Conservation (phyloP, 2,888 invertebrate species). For the Hirtodrosophila cameraria region DNA sequence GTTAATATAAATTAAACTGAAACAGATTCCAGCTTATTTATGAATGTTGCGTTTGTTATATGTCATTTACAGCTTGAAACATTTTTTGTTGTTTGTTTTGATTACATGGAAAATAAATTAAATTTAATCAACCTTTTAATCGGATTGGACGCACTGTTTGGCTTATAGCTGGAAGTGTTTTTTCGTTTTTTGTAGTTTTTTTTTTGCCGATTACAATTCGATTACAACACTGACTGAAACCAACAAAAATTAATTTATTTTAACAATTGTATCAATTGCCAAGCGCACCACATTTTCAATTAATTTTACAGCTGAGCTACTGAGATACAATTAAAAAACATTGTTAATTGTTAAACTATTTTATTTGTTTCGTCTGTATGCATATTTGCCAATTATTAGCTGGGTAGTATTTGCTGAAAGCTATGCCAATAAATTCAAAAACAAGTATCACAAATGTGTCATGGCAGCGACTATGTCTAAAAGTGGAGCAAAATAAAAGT, state of each 20-base stretch:
- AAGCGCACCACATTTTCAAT: conserved; percentile 68
- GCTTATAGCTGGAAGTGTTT: conserved; percentile 28
- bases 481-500: conserved; percentile 47
- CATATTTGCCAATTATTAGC: conserved; percentile 32
- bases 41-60: conserved; percentile 15
- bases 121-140: conserved; percentile 70
- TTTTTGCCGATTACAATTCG: conserved; percentile 33
- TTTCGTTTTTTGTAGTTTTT: too few relatives aligned
- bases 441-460: conserved; percentile 65
- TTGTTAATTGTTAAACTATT: conserved; percentile 27
- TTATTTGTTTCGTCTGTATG: conserved; percentile 1
- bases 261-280: conserved; percentile 63
- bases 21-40: conserved; percentile 9
- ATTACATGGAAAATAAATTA: conserved; percentile 54
- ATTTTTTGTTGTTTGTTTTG: conserved; percentile 11
- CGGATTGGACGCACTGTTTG: conserved; percentile 50
- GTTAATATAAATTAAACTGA: neutral
- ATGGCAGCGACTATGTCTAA: conserved; percentile 57
- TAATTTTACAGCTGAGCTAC: conserved; percentile 66
- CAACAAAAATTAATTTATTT: conserved; percentile 70
- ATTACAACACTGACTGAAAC: conserved; percentile 19
- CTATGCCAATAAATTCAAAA: conserved; percentile 35
- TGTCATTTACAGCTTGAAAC: conserved; percentile 28
- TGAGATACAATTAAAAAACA: conserved; percentile 44
- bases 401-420: conserved; percentile 1